Evolutionary conservation across 2,888 invertebrate species (phyloP), one percentile per base, ranked within the genome.

Genomic region (Abscondita cerata): DNA sequence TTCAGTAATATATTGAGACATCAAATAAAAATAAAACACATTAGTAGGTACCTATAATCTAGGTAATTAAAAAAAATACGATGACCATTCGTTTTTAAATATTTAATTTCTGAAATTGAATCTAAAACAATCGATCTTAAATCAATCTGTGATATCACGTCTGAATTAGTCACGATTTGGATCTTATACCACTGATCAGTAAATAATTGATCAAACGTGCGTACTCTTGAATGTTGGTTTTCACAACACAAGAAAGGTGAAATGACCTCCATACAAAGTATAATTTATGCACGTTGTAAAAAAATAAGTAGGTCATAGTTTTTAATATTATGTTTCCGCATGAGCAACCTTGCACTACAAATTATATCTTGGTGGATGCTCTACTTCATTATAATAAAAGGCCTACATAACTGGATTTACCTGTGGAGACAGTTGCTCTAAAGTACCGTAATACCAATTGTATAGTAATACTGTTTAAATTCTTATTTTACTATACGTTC

Each of bases 271-370:
- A 54, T 59, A 53, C 54, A 54, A 54, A 53, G 59, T 59, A 25
- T 25, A 25, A 59, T 58, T 44, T 58, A 57, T 52, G 50, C 46
- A 25, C 2, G 25, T 25, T 25, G 6, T 25, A 25, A 25, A 25
- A 25, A 25, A 25, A 50, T 55, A 65, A 59, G 67, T 66, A 60
- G 66, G 66, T 60, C 65, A 59, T 59, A 62, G 60, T 68, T 70
- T 70, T 68, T 68, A 66, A 66, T 67, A 62, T 57, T 65, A 66
- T 64, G 66, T 70, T 70, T 70, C 70, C 69, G 69, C 69, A 69
- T 70, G 68, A 67, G 63, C 67, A 69, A 68, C 68, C 70, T 70
- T 70, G 68, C 60, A 51, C 52, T 61, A 55, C 58, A 62, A 62
- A 47, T 47, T 57, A 62, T 52, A 54, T 59, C 55, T 52, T 54